These are phyloP conservation scores for Anhinga anhinga DNA, from an alignment of 2,113 vertebrate genomes.

Conservation along the genomic window DNA sequence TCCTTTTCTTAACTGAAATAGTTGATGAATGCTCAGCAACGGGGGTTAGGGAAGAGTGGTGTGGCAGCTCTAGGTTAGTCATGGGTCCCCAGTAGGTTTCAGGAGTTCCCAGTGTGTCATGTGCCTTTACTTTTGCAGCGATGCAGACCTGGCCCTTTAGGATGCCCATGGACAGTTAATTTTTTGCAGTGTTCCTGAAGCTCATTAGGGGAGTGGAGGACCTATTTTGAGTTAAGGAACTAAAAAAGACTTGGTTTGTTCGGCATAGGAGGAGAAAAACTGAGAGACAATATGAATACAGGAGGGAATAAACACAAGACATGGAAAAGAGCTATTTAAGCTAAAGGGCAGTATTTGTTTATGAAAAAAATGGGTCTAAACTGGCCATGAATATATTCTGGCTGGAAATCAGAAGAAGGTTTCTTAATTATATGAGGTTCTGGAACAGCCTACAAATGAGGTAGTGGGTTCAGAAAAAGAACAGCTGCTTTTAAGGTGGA, in stretches of 20 bases:
- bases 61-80: not conserved
- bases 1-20: not conserved
- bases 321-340: not conserved
- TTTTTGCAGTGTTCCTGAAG: not conserved
- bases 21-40: rapidly evolving
- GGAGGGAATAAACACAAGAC: not conserved
- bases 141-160: not conserved
- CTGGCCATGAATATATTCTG: not conserved
- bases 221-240: not conserved
- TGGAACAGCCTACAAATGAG: not conserved
- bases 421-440: not conserved
- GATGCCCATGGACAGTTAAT: not conserved
- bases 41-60: not conserved
- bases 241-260: not conserved
- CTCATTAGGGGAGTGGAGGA: not conserved
- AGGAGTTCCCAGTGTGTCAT: not conserved
- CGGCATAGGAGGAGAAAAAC: not conserved
- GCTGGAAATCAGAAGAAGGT: not conserved
- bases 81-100: not conserved
- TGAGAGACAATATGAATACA: not conserved
- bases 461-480: not conserved
- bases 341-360: not conserved
- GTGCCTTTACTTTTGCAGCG: not conserved
- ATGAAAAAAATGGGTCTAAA: not conserved
- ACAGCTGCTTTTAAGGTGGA: constrained; percentile 1